phyloP scores from a whole-genome alignment of 1,140 invertebrate genomes.

The Drosophila gunungcola region DNA sequence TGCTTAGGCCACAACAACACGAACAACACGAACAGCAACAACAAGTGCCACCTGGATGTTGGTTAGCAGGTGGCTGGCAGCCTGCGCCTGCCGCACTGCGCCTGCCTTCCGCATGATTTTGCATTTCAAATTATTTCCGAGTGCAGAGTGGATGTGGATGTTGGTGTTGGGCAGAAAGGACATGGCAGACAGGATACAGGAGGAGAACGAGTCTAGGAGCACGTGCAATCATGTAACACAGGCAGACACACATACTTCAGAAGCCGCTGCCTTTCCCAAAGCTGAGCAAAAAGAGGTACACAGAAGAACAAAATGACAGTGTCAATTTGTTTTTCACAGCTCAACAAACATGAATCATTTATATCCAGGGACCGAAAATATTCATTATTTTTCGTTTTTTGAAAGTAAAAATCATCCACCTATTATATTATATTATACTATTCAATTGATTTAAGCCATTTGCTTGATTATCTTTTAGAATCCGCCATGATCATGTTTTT shows the following conservation, averaged over 20 bases:
- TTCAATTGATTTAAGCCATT: too few relatives aligned
- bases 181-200: background rate
- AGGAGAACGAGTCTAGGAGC: slow-evolving; percentile 16
- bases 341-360: too few relatives aligned
- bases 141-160: slow-evolving; percentile 21
- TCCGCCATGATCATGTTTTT: too few relatives aligned
- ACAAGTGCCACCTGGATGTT: slow-evolving; percentile 36
- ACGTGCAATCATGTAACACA: slow-evolving; percentile 56
- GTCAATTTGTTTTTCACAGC: too few relatives aligned
- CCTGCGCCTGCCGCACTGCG: slow-evolving; percentile 64
- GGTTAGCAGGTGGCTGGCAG: slow-evolving; percentile 47
- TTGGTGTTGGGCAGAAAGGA: slow-evolving; percentile 2
- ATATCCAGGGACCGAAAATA: too few relatives aligned
- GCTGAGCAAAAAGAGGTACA: slow-evolving; percentile 9
- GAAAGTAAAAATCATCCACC: too few relatives aligned
- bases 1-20: slow-evolving; percentile 30
- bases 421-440: too few relatives aligned
- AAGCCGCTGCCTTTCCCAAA: slow-evolving; percentile 61
- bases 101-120: slow-evolving; percentile 78
- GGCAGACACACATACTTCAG: slow-evolving; percentile 66
- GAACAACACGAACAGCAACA: slow-evolving; percentile 21
- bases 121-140: slow-evolving; percentile 80
- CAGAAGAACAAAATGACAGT: too few relatives aligned
- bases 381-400: too few relatives aligned
- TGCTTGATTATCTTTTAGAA: too few relatives aligned